Conservation (phyloP, 2,797 vertebrate species). For the Leptodactylus fallax region DNA sequence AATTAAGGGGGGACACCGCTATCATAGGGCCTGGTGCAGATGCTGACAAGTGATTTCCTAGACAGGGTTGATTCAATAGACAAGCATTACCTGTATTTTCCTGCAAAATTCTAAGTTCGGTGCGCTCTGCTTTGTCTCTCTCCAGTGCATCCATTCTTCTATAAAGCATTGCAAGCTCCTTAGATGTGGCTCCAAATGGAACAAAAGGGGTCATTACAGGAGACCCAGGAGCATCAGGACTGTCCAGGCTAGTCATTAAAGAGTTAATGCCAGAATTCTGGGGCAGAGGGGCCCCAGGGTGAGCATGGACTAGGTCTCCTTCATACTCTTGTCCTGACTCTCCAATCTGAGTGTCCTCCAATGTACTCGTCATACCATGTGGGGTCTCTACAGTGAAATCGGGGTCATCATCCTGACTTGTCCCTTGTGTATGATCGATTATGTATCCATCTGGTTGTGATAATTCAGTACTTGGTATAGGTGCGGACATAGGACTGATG, state of each 20-base stretch:
- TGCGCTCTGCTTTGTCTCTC: constrained; percentile 66
- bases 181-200: constrained; percentile 64
- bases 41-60: too few relatives aligned
- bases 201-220: background rate
- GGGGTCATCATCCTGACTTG: background rate
- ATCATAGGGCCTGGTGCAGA: too few relatives aligned
- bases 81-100: constrained; percentile 6
- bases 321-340: background rate
- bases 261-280: background rate
- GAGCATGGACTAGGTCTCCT: background rate
- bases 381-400: background rate
- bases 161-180: constrained; percentile 71
- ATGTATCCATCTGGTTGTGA: background rate
- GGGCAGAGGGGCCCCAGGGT: background rate
- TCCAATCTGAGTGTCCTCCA: background rate
- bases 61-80: too few relatives aligned
- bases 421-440: too few relatives aligned
- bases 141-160: constrained; percentile 71
- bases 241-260: background rate
- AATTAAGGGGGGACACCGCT: too few relatives aligned
- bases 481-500: background rate
- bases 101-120: constrained; percentile 69
- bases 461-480: background rate
- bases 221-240: background rate
- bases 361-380: background rate